Evolutionary conservation across 2,113 vertebrate genomes (phyloP), one percentile per base, ranked within the genome.

Genomic region (Emydura subglobosa): DNA sequence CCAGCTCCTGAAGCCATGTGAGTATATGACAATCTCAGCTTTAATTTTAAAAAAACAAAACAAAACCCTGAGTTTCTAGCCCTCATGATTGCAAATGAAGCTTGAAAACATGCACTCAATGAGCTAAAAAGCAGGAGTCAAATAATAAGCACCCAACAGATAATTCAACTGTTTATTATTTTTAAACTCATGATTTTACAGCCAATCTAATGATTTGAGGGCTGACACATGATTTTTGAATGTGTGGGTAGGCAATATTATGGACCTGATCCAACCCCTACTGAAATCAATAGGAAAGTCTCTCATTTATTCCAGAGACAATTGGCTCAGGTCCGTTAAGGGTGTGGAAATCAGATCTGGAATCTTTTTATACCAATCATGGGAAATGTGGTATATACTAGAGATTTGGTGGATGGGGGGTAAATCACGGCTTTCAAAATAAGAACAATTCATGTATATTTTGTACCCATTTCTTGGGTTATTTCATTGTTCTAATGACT

Each of bases 71-170:
- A 61, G 21, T 34, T 84, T 51, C 82, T 76, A 49, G 42, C 7
- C 87, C 34, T 82, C 27, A 89, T 53, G 87, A 24, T 4, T 86
- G 47, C 51, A 85, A 39, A 10, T 19, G 22, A n/a, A 29, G 82
- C 79, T 47, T 82, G 82, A 72, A 90, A 91, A 79, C 47, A 19
- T 47, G 42, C 19, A 74, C 59, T 79, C 34, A 85, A 42, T 82
- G 57, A 39, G n/a, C 21, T 68, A 0, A 1, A 85, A 93, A 68
- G n/a, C 2, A 2, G 1, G 84, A 7, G 7, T 11, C 34, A 86
- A 91, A 91, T 82, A 47, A 29, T 42, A n/a, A 39, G 57, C 11
- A 13, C 61, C 57, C 9, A 59, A 34, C 7, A 7, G 21, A 72
- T n/a, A 19, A n/a, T 72, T 72, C 7, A 72, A n/a, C 17, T 72